Evolutionary conservation across 2,113 vertebrate species (phyloP).

Genomic region (Melanocharis versteri): DNA sequence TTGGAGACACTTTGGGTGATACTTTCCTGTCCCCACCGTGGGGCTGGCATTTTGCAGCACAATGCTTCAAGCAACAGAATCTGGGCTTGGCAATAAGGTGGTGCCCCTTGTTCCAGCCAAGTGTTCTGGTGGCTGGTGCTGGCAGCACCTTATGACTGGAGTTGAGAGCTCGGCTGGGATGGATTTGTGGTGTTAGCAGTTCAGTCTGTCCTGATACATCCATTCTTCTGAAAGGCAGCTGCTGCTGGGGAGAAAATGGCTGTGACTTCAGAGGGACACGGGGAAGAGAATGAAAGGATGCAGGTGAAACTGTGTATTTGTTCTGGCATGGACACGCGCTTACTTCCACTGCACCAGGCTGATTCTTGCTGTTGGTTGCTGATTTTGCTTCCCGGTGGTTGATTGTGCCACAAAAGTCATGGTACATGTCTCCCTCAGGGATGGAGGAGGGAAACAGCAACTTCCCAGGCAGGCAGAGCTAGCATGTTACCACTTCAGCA

Average conservation of each 20-base stretch:
- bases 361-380: background rate
- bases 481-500: background rate
- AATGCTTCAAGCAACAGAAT: background rate
- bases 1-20: background rate
- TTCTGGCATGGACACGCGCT: fast-evolving
- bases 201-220: background rate
- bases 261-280: background rate
- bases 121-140: background rate
- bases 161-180: background rate
- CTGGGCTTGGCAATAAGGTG: background rate
- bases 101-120: background rate
- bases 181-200: background rate
- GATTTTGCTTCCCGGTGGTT: background rate
- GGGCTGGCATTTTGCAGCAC: background rate
- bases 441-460: background rate
- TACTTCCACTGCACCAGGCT: background rate
- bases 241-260: background rate
- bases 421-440: background rate
- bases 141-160: background rate
- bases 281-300: background rate
- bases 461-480: background rate
- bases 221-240: background rate
- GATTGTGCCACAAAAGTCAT: background rate
- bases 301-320: background rate
- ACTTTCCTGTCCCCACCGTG: fast-evolving